Evolutionary conservation across 1,140 invertebrate genomes (phyloP), one percentile per base, ranked within the genome.

Genomic region (Philopotamus ludificatus): DNA sequence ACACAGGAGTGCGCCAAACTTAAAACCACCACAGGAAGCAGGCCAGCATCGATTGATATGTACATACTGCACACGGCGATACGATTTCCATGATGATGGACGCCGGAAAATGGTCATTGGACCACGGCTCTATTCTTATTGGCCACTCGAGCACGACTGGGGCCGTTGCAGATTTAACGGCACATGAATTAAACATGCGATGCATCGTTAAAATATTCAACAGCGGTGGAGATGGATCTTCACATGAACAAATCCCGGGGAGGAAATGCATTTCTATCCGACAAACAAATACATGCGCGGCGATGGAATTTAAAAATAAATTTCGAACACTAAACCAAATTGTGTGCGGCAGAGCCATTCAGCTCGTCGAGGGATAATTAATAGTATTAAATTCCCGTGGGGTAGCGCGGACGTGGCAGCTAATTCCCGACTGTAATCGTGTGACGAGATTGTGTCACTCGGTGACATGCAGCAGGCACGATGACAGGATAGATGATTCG

Each of bases 121-220:
- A 49, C 16, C 54, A 12, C 42, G 18, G 28, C 26, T 28, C 58
- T 47, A 18, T 49, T 60, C 42, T 39, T 26, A 60, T 60, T 47
- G 42, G 58, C 28, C 25, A 15, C n/a, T 9, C 12, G 45, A 49
- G 18, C 18, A 21, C 9, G 54, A 39, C 23, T 15, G 22, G 42
- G 25, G 28, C 55, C 45, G 49, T 22, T 60, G 42, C 58, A 60
- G 22, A 18, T 60, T 60, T 60, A 60, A 60, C 58, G 28, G 58
- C 26, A 34, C 58, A 60, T 60, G 58, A 60, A 60, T 60, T 60
- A 60, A 60, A 60, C 58, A 60, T 60, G 41, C 58, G 26, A 21
- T 60, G 58, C 42, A 45, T n/a, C 58, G 18, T 45, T 60, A 60
- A n/a, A 60, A 60, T 60, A 60, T 60, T 47, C 58, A 60, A 34